Evolutionary conservation across 2,113 vertebrate genomes (phyloP).

Genomic region (Xiphophorus couchianus): DNA sequence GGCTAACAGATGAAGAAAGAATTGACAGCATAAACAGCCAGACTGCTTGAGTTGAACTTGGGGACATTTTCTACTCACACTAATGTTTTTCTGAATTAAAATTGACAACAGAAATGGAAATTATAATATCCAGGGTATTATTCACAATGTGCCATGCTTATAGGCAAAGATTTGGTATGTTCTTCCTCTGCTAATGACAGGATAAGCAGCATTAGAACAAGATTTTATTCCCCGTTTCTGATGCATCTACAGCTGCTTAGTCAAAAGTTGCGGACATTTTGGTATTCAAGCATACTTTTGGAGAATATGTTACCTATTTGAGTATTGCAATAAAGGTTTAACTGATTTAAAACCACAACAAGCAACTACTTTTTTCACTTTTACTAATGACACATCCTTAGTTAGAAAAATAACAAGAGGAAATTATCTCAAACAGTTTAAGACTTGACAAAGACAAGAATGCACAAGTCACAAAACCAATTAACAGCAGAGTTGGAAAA

Average conservation of each 20-base stretch:
- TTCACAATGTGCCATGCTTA: slow-evolving; percentile 69
- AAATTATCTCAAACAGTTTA: slow-evolving; percentile 28
- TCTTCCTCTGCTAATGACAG: slow-evolving; percentile 29
- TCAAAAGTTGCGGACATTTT: slow-evolving; percentile 32
- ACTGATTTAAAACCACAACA: slow-evolving; percentile 27
- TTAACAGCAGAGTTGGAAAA: not conserved
- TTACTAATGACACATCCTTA: slow-evolving; percentile 9
- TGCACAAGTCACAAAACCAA: slow-evolving; percentile 44
- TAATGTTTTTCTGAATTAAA: not conserved
- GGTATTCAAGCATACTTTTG: slow-evolving; percentile 43
- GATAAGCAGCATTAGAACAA: slow-evolving; percentile 24
- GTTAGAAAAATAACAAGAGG: not conserved
- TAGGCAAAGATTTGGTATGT: slow-evolving; percentile 39
- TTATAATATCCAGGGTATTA: slow-evolving; percentile 66
- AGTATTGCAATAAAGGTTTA: slow-evolving; percentile 61
- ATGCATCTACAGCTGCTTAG: slow-evolving; percentile 17
- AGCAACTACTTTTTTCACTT: slow-evolving; percentile 1
- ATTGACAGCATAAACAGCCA: slow-evolving; percentile 44
- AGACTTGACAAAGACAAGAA: slow-evolving; percentile 20
- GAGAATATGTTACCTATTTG: slow-evolving; percentile 64
- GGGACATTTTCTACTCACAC: slow-evolving; percentile 37
- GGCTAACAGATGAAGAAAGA: slow-evolving; percentile 55
- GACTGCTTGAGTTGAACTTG: slow-evolving; percentile 23
- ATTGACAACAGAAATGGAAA: not conserved
- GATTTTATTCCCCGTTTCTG: slow-evolving; percentile 33